A percentile compares a stretch with the other conserved stretches of the same genome.
These are phyloP conservation scores for Hypsopygia costalis DNA, from an alignment of 2,888 invertebrate species.

Conservation along the genomic window DNA sequence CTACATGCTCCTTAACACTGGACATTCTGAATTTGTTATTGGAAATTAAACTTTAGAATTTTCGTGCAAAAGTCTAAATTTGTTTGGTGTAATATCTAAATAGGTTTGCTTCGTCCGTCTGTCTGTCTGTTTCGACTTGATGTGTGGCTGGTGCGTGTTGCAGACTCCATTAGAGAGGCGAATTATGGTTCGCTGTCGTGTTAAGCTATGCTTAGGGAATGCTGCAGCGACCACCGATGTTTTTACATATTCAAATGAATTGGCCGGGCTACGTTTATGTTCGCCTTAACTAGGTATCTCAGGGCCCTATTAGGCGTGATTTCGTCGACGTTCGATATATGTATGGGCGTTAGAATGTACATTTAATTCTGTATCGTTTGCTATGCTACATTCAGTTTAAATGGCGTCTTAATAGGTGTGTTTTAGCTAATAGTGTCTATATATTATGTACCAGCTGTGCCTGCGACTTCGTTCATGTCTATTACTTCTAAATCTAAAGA, in stretches of 20 bases:
- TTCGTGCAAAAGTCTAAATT: slow-evolving; percentile 19
- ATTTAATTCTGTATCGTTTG: too few species aligned
- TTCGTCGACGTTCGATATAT: not conserved
- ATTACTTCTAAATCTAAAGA: too few species aligned
- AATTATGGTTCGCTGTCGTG: slow-evolving; percentile 62
- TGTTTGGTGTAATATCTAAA: slow-evolving; percentile 2
- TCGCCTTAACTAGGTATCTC: slow-evolving; percentile 19
- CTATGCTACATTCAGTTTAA: too few species aligned
- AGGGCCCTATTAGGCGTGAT: slow-evolving; percentile 14
- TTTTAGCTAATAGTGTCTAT: too few species aligned
- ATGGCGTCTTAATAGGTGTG: too few species aligned
- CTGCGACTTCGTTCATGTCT: too few species aligned
- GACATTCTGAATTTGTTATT: slow-evolving; percentile 15
- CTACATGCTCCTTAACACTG: slow-evolving; percentile 27
- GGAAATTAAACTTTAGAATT: slow-evolving; percentile 23
- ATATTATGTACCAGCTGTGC: too few species aligned
- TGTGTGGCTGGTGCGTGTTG: slow-evolving; percentile 66
- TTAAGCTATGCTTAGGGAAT: slow-evolving; percentile 41
- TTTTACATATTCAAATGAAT: slow-evolving; percentile 38
- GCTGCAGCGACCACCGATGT: slow-evolving; percentile 53
- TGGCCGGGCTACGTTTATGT: slow-evolving; percentile 13
- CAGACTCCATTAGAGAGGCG: slow-evolving; percentile 61
- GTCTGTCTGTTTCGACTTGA: slow-evolving; percentile 55
- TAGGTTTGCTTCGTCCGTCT: slow-evolving; percentile 30
- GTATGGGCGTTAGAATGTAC: too few species aligned